Base-by-base conservation (phyloP, 1,140 invertebrate species). In the Heliconius nattereri region DNA sequence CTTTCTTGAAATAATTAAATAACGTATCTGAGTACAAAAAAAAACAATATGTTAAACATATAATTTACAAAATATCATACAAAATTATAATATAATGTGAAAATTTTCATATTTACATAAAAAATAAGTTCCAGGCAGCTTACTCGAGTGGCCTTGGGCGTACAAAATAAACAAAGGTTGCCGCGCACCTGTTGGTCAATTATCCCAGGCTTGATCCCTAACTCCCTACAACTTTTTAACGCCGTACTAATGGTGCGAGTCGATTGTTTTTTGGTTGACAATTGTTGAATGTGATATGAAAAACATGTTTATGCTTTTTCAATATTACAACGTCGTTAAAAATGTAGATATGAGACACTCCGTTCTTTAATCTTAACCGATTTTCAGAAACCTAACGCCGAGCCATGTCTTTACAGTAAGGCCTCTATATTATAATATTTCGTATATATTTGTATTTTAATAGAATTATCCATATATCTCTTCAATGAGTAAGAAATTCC, bases 181-280 rank as follows among this genome's bases (percentile, higher is more conserved):
- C 81, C 71, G 82, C 81, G 73, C 88, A 91, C 88, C 87, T 91
- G 89, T 91, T 91, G 88, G 85, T 87, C 88, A 90, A 89, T 90
- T 90, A 90, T 89, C 83, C 82, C 81, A 78, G 80, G 60, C 70
- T 75, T 75, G 83, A 81, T 81, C 74, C 84, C 82, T 84, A 86
- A 88, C 87, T 79, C 83, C 86, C 83, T 83, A 77, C 57, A 78
- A 84, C 81, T 84, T 87, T 82, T 82, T 73, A 80, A 73, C 45
- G 3, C 23, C 71, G n/a, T 77, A 77, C 75, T 52, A 77, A 71
- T 77, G 75, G 37, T 76, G 5, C 20, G n/a, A 26, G 3, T 29
- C 11, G 23, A 37, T 23, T 70, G 49, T 19, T 60, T 37, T 60
- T 75, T 26, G 7, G 7, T 60, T 23, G 13, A 54, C 19, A 54